Base-by-base conservation (phyloP, 2,113 vertebrate genomes). In the Muntiacus muntjak region DNA sequence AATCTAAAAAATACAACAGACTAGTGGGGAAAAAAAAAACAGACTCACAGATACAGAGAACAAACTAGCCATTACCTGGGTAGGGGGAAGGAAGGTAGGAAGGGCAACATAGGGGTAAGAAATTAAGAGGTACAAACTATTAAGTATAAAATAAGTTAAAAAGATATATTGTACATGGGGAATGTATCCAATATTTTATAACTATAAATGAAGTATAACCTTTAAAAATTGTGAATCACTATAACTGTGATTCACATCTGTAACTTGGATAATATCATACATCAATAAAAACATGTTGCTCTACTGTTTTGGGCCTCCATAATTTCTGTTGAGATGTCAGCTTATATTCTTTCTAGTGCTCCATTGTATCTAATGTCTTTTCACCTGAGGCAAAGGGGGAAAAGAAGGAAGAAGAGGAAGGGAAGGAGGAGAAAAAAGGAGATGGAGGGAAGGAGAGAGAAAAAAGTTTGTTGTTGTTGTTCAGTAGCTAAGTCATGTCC, bases 351-450 rank as follows among this genome's bases (percentile, higher is more conserved):
- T 17, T 36, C 17, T 25, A 50, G n/a, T 6, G 40, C 10, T 52
- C 40, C 58, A 16, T 12, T 14, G 6, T 4, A 4, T 3, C 10
- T 2, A 47, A 4, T 16, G n/a, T 52, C 11, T 33, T 50, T 84
- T n/a, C 52, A 52, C 12, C 3, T 15, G 28, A 1, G n/a, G 8
- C 33, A 33, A 43, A 54, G 19, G 26, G 85, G 36, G 30, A 15
- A 55, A 28, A 26, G 78, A 50, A 76, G 43, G 78, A 82, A 82
- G 33, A 30, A 25, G 52, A 10, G n/a, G 74, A n/a, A 26, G 13
- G 19, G 17, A 23, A 1, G 25, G 1, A 7, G 10, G 16, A 14
- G 30, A 11, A 19, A 5, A 11, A 23, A 5, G 11, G 45, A 10
- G 26, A 4, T 3, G 54, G 26, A 21, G 12, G 7, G 7, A 5